Evolutionary conservation across 2,113 vertebrate species (phyloP).

Genomic region (Picathartes gymnocephalus): DNA sequence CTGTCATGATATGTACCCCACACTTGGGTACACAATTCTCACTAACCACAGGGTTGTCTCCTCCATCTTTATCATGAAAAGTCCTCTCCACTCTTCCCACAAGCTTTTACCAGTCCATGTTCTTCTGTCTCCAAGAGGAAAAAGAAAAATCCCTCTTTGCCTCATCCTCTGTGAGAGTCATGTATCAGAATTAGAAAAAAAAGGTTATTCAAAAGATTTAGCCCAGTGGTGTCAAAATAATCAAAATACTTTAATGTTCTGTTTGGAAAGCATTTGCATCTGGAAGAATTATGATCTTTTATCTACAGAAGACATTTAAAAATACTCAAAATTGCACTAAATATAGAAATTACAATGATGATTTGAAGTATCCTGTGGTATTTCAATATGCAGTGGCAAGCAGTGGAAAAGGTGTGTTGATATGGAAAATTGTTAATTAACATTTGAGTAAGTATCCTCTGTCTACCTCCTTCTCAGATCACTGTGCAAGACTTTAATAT

Average conservation of each 20-base stretch:
- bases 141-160: not conserved
- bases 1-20: not conserved
- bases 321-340: not conserved
- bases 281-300: not conserved
- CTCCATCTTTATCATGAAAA: not conserved
- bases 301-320: not conserved
- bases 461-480: not conserved
- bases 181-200: not conserved
- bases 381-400: not conserved
- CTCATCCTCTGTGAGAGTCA: not conserved
- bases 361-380: not conserved
- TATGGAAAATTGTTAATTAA: slow-evolving; percentile 15
- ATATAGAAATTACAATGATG: not conserved
- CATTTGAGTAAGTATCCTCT: not conserved
- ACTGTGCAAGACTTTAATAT: not conserved
- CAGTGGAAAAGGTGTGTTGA: not conserved
- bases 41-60: not conserved
- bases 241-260: not conserved
- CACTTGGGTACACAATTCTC: not conserved
- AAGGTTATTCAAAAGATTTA: not conserved
- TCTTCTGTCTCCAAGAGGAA: not conserved
- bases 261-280: not conserved
- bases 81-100: not conserved
- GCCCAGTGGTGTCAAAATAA: not conserved
- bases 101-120: not conserved